phyloP scores from a whole-genome alignment of 2,113 vertebrate species.

The Cepphus grylle region DNA sequence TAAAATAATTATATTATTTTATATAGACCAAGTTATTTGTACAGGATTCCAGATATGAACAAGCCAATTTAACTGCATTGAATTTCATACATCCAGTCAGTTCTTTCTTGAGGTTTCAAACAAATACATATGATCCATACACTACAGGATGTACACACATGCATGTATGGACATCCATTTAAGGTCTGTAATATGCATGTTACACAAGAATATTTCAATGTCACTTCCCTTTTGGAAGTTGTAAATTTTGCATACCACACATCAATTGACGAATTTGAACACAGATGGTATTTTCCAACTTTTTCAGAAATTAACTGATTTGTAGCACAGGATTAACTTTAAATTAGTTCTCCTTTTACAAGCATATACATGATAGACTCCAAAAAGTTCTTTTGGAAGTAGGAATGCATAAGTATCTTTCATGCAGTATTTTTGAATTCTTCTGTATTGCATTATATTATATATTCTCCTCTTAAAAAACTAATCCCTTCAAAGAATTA shows the following conservation, averaged over 20 bases:
- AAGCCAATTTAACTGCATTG: not conserved
- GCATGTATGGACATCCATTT: not conserved
- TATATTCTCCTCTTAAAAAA: not conserved
- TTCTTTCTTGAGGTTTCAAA: not conserved
- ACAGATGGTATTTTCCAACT: not conserved
- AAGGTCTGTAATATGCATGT: not conserved
- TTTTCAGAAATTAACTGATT: not conserved
- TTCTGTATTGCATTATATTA: not conserved
- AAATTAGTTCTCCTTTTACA: not conserved
- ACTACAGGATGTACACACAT: not conserved
- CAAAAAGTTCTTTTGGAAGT: not conserved
- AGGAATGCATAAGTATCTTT: not conserved
- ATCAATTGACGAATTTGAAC: not conserved
- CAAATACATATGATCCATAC: not conserved
- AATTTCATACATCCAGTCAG: not conserved
- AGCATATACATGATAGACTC: not conserved
- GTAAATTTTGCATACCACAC: not conserved
- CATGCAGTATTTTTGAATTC: not conserved
- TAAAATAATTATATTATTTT: not conserved
- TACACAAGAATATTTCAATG: not conserved
- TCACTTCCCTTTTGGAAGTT: not conserved
- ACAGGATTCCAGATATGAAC: not conserved
- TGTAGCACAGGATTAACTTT: not conserved
- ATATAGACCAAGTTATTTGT: not conserved
- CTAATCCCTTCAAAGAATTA: not conserved